Base-by-base conservation (phyloP, 1,140 invertebrate species). In the Cardiocondyla obscurior region DNA sequence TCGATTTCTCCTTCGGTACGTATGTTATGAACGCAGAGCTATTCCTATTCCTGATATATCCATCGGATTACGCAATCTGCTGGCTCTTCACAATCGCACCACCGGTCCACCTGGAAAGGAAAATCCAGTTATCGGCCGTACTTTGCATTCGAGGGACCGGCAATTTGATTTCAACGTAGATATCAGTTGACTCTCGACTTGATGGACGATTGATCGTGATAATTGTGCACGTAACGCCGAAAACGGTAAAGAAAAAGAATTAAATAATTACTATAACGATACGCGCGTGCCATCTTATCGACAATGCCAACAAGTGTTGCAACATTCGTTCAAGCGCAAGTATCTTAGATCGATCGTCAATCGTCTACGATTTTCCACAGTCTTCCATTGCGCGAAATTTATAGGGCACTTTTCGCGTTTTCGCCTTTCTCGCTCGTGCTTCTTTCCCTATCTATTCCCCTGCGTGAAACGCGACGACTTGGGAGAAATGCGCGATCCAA, bases 81-180 rank as follows among this genome's bases (percentile, higher is more conserved):
- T 74, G 12, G 36, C 25, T 62, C 72, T 65, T 67, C 51, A 14
- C 76, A 30, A 44, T 51, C 33, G 36, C 58, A n/a, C 44, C 46
- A 4, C 14, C 16, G 33, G 53, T 67, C 28, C 69, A 82, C 62
- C 84, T 57, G 39, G 19, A 44, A 69, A 76, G 39, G n/a, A 14
- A 69, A 82, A 85, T 85, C 77, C 44, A 74, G 77, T 86, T 86
- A 85, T 44, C 62, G 84, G 58, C 58, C 82, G 72, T 60, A 73
- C 65, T 85, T 85, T 82, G 44, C 77, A 74, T 79, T 69, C 67
- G 49, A 60, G 84, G 69, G 77, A 74, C 77, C 19, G 33, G 42
- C 46, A 85, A 86, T 72, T 82, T 85, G 64, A 86, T 82, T 82
- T 39, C 12, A 36, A 69, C 70, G 44, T 30, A 60, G 73, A 67